Base-by-base conservation (phyloP, 2,797 vertebrate genomes). In the Numenius phaeopus region DNA sequence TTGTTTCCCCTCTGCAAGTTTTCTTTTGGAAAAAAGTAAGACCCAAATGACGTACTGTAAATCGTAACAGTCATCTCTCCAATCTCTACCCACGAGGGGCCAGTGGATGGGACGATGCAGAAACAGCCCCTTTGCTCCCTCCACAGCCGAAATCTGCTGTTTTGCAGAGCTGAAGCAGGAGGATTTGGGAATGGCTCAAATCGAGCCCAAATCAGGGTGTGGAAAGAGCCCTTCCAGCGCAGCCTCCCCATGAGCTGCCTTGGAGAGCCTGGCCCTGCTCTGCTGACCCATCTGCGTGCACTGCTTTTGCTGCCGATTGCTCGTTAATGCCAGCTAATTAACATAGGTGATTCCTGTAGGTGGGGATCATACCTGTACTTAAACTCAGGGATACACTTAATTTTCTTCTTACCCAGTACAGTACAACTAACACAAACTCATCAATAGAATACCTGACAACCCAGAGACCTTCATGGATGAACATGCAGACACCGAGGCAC, bases 401-500 rank as follows among this genome's bases (percentile, higher is more conserved):
- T 24, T 4, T 77, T 27, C 34, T 50, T 34, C 61, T 73, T 30
- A 37, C 24, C 49, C 8, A 1, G 4, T 3, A 20, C 1, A 5
- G 42, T 1, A 8, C 59, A 85, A 42, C 34, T 5, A 29, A 49
- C 50, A 24, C 23, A 20, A 29, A 9, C 10, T 26, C 76, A 32
- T 13, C 50, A 12, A 12, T n/a, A 47, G 65, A 92, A 40, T 1
- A 46, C 65, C 0, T 0, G 4, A 11, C 50, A 39, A 12, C 58
- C 44, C 65, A 3, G 10, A 58, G 24, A 73, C 32, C 64, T 27
- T 32, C 59, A 62, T 1, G 3, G 39, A 20, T 11, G 62, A 52
- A n/a, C 29, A 9, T 1, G 0, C 13, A 44, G 81, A 57, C 22
- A 7, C 14, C 0, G 0, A 58, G 44, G 14, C 10, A 57, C 1